phyloP scores from a whole-genome alignment of 1,140 invertebrate genomes.

The Oncopodura yosiiana region DNA sequence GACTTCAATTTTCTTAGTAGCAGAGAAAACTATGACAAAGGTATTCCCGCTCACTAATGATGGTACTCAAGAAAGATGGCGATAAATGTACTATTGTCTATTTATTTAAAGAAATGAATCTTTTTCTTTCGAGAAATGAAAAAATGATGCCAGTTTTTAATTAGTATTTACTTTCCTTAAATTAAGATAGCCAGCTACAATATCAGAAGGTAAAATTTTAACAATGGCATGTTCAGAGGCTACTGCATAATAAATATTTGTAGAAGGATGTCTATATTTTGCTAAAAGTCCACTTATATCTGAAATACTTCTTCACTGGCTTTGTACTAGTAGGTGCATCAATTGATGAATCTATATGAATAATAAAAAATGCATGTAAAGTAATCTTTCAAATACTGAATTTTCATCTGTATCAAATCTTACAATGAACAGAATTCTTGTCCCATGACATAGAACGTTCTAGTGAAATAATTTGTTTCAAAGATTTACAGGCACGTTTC shows the following conservation, averaged over 20 bases:
- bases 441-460: constrained; percentile 61
- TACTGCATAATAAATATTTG: constrained; percentile 71
- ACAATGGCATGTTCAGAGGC: constrained; percentile 76
- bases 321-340: constrained; percentile 83
- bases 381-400: constrained; percentile 27
- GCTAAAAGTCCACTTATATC: constrained; percentile 80
- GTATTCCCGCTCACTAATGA: too few relatives aligned
- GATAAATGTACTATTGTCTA: background rate
- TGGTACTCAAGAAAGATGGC: too few relatives aligned
- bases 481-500: constrained; percentile 61
- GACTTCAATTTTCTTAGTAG: too few relatives aligned
- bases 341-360: constrained; percentile 62
- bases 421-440: constrained; percentile 56
- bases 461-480: constrained; percentile 66
- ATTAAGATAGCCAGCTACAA: constrained; percentile 75
- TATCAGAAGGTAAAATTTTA: constrained; percentile 75
- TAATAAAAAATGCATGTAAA: constrained; percentile 15
- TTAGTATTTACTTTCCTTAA: constrained; percentile 73
- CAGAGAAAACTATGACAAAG: too few relatives aligned
- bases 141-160: constrained; percentile 5
- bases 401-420: constrained; percentile 39
- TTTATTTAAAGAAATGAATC: background rate
- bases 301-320: constrained; percentile 85
- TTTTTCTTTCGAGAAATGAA: background rate
- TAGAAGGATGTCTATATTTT: constrained; percentile 81